Percentiles rank a stretch among this genome's conserved stretches.
phyloP scores from a whole-genome alignment of 2,797 vertebrate species.

The Psittacula derbiana region DNA sequence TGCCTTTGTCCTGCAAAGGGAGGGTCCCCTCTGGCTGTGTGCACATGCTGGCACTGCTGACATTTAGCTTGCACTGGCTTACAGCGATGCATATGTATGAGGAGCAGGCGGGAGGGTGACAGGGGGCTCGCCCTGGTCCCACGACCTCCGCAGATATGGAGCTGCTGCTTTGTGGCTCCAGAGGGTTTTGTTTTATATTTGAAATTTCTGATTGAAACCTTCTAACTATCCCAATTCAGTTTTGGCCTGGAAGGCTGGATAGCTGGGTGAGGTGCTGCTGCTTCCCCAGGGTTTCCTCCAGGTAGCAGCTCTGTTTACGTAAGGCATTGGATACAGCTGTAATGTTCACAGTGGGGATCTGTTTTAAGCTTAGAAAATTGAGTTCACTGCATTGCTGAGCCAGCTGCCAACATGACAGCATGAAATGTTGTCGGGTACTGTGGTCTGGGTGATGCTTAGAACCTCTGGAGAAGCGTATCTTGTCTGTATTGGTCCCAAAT shows the following conservation, averaged over 20 bases:
- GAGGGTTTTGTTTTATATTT: background rate
- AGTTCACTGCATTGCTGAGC: background rate
- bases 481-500: background rate
- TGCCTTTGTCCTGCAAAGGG: background rate
- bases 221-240: background rate
- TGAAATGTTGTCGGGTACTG: rapidly evolving
- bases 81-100: background rate
- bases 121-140: background rate
- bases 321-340: background rate
- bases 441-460: rapidly evolving
- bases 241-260: background rate
- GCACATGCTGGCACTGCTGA: background rate
- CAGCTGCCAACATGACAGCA: background rate
- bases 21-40: background rate
- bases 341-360: background rate
- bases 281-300: background rate
- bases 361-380: background rate
- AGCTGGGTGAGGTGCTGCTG: background rate
- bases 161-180: background rate
- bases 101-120: background rate
- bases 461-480: background rate
- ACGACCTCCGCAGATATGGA: background rate
- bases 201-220: background rate
- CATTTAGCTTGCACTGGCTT: background rate
- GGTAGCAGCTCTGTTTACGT: background rate